Percentiles rank a stretch among this genome's conserved stretches.
Evolutionary conservation across 2,888 invertebrate genomes (phyloP).

Genomic region (Ennomos fuscantarius): DNA sequence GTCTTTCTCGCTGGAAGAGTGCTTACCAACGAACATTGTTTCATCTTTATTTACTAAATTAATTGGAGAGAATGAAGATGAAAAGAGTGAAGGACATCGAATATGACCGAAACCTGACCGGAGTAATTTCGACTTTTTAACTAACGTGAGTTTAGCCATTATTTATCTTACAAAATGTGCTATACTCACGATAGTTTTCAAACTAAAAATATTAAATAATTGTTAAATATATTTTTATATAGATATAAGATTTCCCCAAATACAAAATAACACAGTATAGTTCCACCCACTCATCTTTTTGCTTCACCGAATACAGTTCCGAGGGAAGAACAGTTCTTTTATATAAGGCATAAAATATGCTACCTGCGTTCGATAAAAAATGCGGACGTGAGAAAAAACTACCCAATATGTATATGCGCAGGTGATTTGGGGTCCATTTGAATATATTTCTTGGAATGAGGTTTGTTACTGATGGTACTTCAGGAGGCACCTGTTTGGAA

Average conservation of each 20-base stretch:
- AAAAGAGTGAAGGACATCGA: no score
- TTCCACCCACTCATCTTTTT: slow-evolving; percentile 1
- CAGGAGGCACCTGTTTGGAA: neutral
- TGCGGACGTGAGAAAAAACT: neutral
- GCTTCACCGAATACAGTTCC: slow-evolving; percentile 2
- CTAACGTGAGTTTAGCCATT: no score
- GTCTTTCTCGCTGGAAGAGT: no score
- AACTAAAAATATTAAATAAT: no score
- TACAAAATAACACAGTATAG: neutral
- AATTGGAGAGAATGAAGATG: no score
- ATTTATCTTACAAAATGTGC: no score
- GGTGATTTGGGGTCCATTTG: slow-evolving; percentile 7
- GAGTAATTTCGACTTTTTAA: no score
- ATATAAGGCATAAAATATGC: neutral
- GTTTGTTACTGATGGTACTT: slow-evolving; percentile 1
- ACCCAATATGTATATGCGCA: slow-evolving; percentile 4
- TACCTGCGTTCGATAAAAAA: slow-evolving; percentile 2
- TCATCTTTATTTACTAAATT: no score
- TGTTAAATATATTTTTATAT: no score
- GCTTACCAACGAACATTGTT: no score
- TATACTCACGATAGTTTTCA: no score
- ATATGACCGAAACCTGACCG: no score
- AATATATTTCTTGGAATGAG: slow-evolving; percentile 15
- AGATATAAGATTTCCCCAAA: slow-evolving; percentile 5
- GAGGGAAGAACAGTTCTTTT: neutral